Conservation (phyloP, 2,113 vertebrate genomes). For the Tylochromis polylepis region DNA sequence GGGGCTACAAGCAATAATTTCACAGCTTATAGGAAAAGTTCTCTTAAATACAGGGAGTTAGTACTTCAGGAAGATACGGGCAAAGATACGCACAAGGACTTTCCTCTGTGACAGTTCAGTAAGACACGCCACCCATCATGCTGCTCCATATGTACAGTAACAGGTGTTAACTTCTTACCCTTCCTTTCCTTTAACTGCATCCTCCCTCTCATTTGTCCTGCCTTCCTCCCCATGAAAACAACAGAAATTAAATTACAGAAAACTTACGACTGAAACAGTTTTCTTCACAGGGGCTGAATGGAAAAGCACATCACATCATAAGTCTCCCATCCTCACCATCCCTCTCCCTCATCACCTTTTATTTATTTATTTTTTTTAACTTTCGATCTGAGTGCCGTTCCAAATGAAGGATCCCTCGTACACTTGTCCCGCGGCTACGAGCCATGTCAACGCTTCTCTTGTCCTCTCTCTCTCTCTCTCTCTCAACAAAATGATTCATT, state of each 20-base stretch:
- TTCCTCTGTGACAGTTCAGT: neutral
- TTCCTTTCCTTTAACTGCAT: neutral
- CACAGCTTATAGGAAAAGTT: neutral
- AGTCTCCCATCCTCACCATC: neutral
- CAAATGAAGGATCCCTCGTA: constrained; percentile 65
- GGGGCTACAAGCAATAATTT: neutral
- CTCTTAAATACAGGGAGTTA: neutral
- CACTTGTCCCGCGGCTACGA: constrained; percentile 70
- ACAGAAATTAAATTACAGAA: constrained; percentile 39
- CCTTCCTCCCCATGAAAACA: neutral
- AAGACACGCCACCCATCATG: neutral
- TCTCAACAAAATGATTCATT: constrained; percentile 81
- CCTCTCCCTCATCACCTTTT: neutral
- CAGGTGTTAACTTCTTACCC: neutral
- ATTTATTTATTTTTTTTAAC: neutral
- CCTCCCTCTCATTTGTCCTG: neutral
- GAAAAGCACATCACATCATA: constrained; percentile 21
- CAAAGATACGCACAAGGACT: neutral
- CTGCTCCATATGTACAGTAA: neutral
- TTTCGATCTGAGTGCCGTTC: constrained; percentile 43
- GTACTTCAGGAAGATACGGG: neutral
- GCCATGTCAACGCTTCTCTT: constrained; percentile 35
- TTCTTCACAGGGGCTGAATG: constrained; percentile 18
- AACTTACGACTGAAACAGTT: neutral
- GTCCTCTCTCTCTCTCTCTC: constrained; percentile 27